phyloP scores from a whole-genome alignment of 2,113 vertebrate genomes.

The Megaceryle torquata region DNA sequence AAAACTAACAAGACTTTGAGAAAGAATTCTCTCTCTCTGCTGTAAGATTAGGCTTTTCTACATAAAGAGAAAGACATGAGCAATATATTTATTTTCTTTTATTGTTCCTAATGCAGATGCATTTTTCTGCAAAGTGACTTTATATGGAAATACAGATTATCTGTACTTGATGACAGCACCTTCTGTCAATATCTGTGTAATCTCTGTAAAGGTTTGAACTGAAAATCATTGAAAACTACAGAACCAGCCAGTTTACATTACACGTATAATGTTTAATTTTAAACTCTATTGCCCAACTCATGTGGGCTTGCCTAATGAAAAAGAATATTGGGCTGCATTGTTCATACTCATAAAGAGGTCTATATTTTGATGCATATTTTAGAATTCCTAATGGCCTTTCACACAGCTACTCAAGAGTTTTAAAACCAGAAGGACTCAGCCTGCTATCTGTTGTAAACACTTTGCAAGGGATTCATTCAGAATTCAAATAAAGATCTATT shows the following conservation, averaged over 20 bases:
- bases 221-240: neutral
- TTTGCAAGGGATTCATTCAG: conserved; percentile 40
- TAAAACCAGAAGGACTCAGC: conserved; percentile 35
- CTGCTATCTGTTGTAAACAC: conserved; percentile 40
- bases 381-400: conserved; percentile 20
- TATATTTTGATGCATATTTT: neutral
- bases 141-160: conserved; percentile 28
- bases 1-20: neutral
- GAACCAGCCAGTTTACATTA: neutral
- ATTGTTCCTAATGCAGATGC: conserved; percentile 29
- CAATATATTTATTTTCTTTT: neutral
- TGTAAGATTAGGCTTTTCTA: neutral
- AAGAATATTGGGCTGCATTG: neutral
- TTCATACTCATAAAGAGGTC: neutral
- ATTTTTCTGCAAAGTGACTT: conserved; percentile 42
- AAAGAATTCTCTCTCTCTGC: neutral
- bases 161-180: conserved; percentile 7
- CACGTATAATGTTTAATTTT: neutral
- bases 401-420: neutral
- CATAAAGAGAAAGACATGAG: neutral
- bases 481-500: conserved; percentile 31
- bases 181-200: conserved; percentile 24
- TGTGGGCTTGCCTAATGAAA: neutral
- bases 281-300: neutral
- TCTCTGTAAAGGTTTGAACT: neutral